Conservation (phyloP, 2,113 vertebrate genomes). For the Lagopus muta region DNA sequence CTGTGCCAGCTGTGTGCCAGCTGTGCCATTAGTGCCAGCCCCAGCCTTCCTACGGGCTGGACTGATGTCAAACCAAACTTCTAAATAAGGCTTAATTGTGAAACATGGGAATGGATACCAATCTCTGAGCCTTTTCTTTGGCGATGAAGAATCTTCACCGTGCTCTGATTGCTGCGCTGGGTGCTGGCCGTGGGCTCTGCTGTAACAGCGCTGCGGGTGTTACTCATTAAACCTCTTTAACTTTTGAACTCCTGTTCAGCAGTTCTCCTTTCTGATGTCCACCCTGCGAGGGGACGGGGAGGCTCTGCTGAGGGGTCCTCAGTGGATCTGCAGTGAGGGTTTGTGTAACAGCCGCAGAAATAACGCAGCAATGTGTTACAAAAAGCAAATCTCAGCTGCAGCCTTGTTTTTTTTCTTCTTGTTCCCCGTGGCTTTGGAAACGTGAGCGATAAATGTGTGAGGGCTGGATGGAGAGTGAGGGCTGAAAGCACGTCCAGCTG, state of each 20-base stretch:
- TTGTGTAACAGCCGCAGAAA: background rate
- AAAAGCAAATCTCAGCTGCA: background rate
- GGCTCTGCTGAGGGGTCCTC: background rate
- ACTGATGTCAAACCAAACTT: background rate
- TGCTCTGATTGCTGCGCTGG: background rate
- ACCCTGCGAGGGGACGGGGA: background rate
- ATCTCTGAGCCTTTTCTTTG: background rate
- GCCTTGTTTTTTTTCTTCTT: background rate
- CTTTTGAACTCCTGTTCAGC: background rate
- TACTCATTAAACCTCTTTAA: background rate
- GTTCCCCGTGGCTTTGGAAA: background rate
- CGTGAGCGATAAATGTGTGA: background rate
- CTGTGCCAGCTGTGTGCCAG: too few relatives aligned
- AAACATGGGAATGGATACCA: accelerated
- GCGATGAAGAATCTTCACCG: background rate
- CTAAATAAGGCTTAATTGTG: background rate
- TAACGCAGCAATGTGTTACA: background rate
- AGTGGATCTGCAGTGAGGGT: background rate
- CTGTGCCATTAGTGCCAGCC: too few relatives aligned
- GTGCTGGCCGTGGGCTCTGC: background rate
- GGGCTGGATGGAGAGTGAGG: background rate
- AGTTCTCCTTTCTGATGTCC: background rate
- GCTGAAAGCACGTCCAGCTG: background rate
- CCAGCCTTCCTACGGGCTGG: too few relatives aligned
- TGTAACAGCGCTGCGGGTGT: background rate